phyloP scores from a whole-genome alignment of 2,797 vertebrate genomes.

The Gymnoscopelus microlampas region DNA sequence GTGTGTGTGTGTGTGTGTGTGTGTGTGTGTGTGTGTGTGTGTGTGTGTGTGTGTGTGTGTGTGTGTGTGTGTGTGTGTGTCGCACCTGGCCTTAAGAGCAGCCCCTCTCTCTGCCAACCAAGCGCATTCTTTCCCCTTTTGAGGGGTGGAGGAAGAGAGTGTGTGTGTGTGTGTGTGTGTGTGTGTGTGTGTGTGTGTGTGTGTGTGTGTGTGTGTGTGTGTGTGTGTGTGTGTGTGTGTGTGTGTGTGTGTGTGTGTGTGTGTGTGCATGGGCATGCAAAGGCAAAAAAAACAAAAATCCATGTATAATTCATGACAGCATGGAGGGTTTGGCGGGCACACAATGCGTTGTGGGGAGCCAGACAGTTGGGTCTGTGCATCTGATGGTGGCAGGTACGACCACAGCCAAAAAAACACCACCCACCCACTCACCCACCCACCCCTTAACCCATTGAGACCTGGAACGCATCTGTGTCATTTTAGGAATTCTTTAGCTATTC shows the following conservation, averaged over 20 bases:
- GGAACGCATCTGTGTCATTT: no score
- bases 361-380: conserved; percentile 39
- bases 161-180: conserved; percentile 21
- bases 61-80: no score
- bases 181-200: neutral
- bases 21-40: no score
- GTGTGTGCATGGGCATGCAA: conserved; percentile 34
- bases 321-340: conserved; percentile 55
- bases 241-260: conserved; percentile 22
- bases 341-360: conserved; percentile 40
- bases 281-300: conserved; percentile 26
- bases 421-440: conserved; percentile 13
- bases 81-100: conserved; percentile 75
- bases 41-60: no score
- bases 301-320: conserved; percentile 76
- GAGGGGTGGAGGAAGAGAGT: conserved; percentile 45
- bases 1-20: no score
- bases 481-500: no score
- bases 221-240: conserved; percentile 21
- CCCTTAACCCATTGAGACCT: no score
- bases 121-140: conserved; percentile 74
- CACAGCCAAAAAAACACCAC: conserved; percentile 11
- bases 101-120: conserved; percentile 67
- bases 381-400: conserved; percentile 51
- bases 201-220: conserved; percentile 11